Evolutionary conservation across 2,888 invertebrate genomes (phyloP).

Genomic region (Schizaphis graminum): DNA sequence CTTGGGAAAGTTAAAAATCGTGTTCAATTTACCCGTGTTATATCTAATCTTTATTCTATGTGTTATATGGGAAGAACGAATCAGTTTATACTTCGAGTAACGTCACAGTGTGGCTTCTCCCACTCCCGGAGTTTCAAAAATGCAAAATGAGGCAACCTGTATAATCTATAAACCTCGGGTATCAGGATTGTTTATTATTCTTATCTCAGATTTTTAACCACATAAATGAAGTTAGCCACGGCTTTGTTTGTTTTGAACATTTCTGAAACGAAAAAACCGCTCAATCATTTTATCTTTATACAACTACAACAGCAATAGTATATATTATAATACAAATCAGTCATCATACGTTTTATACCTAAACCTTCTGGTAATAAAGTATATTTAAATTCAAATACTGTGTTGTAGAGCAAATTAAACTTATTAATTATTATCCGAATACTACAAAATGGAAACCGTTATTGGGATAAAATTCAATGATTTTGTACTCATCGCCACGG

Average conservation of each 20-base stretch:
- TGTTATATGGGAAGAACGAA: too few species aligned
- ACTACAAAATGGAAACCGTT: conserved; percentile 84
- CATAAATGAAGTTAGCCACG: background rate
- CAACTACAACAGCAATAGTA: too few species aligned
- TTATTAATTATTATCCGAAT: background rate
- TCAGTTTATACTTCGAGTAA: too few species aligned
- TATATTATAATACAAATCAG: background rate
- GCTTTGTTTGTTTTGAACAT: background rate
- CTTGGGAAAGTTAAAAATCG: too few species aligned
- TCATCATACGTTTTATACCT: background rate
- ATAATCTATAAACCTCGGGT: too few species aligned
- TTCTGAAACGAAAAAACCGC: conserved; percentile 61
- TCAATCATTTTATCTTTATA: conserved; percentile 48
- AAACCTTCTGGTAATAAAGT: background rate
- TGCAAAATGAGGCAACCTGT: too few species aligned
- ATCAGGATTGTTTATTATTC: background rate
- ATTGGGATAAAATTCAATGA: conserved; percentile 93
- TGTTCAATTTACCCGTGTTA: too few species aligned
- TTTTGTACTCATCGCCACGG: conserved; percentile 92
- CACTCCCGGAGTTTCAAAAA: too few species aligned
- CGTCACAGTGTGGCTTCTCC: too few species aligned
- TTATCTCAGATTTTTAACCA: background rate
- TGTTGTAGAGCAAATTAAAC: background rate
- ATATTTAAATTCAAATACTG: background rate
- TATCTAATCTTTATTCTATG: too few species aligned